phyloP scores from a whole-genome alignment of 1,140 invertebrate species.

The Bombus confusus region DNA sequence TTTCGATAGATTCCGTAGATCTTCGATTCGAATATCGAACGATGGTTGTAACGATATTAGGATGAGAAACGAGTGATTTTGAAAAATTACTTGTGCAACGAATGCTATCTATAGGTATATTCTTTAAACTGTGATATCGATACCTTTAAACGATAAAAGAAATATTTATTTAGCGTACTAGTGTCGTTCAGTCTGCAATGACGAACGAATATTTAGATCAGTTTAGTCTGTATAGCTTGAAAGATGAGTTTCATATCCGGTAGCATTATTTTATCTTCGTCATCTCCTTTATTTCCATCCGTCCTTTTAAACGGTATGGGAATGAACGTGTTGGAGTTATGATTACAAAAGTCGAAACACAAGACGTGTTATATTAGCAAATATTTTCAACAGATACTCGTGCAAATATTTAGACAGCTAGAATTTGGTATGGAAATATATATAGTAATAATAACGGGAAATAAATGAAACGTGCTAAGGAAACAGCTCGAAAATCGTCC shows the following conservation, averaged over 20 bases:
- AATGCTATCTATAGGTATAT: constrained; percentile 6
- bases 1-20: background rate
- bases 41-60: background rate
- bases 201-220: constrained; percentile 11
- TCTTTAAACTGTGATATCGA: constrained; percentile 40
- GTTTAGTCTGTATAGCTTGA: constrained; percentile 10
- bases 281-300: background rate
- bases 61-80: background rate
- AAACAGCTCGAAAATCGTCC: background rate
- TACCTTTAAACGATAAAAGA: background rate
- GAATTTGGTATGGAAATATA: background rate
- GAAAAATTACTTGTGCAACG: background rate
- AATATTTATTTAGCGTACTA: constrained; percentile 34
- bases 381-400: constrained; percentile 10
- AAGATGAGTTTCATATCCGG: background rate
- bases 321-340: background rate
- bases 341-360: background rate
- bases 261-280: background rate
- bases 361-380: constrained; percentile 18
- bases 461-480: constrained; percentile 5
- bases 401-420: constrained; percentile 20
- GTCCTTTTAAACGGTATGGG: background rate
- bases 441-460: background rate
- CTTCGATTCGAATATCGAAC: background rate
- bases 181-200: background rate